Evolutionary conservation across 2,888 invertebrate genomes (phyloP).

Genomic region (Brenthis daphne): DNA sequence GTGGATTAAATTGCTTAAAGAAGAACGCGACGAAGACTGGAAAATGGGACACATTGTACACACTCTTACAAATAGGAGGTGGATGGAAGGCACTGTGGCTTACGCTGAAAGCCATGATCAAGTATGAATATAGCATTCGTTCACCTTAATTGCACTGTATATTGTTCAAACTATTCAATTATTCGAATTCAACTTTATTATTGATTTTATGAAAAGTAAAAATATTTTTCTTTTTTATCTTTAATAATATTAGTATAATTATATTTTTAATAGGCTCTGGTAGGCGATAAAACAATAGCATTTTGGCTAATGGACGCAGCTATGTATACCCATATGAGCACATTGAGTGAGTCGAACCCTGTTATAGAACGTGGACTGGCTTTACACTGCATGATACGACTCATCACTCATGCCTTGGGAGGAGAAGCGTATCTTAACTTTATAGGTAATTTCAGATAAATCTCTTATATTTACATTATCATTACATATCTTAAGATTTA

Average conservation of each 20-base stretch:
- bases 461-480: no score
- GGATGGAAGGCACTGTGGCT: slow-evolving; percentile 98
- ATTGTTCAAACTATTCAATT: no score
- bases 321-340: slow-evolving; percentile 98
- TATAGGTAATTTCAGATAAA: slow-evolving; percentile 86
- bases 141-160: no score
- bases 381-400: slow-evolving; percentile 97
- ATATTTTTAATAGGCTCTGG: slow-evolving; percentile 84
- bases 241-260: background rate
- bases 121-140: slow-evolving; percentile 57
- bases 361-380: slow-evolving; percentile 96
- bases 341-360: slow-evolving; percentile 84
- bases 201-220: no score
- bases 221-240: background rate
- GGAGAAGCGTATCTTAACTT: slow-evolving; percentile 99
- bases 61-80: slow-evolving; percentile 95
- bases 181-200: no score
- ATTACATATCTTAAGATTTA: no score
- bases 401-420: slow-evolving; percentile 96
- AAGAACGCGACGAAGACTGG: slow-evolving; percentile 95
- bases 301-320: slow-evolving; percentile 99
- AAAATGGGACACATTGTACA: slow-evolving; percentile 94
- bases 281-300: slow-evolving; percentile 99
- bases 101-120: slow-evolving; percentile 99
- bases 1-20: slow-evolving; percentile 97